phyloP scores from a whole-genome alignment of 1,140 invertebrate species.

The Diploscapter pachys region DNA sequence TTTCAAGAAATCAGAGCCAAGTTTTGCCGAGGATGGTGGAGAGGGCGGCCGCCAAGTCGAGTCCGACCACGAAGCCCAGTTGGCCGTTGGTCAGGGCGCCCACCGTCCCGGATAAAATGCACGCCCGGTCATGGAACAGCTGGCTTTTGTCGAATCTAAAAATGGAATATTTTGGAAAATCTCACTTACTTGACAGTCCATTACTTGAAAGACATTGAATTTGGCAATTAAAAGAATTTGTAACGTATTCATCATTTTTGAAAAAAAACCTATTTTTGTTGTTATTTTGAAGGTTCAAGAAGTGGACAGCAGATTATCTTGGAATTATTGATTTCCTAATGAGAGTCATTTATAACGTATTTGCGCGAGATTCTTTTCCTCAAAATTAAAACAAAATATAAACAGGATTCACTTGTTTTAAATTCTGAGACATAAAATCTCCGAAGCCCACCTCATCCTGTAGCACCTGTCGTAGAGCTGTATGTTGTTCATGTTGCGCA shows the following conservation, averaged over 20 bases:
- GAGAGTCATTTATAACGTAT: neutral
- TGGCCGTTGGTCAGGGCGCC: constrained; percentile 26
- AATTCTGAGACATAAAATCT: constrained; percentile 4
- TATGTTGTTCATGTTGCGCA: constrained; percentile 37
- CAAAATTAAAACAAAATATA: neutral
- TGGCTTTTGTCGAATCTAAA: constrained; percentile 30
- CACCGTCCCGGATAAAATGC: constrained; percentile 31
- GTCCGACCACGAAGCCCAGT: constrained; percentile 33
- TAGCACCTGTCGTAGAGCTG: constrained; percentile 38
- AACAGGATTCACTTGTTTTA: constrained; percentile 1
- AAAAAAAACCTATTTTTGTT: constrained; percentile 2
- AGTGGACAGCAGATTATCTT: neutral
- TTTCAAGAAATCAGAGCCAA: neutral
- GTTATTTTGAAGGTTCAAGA: neutral
- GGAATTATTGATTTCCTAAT: neutral
- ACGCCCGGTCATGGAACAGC: constrained; percentile 28
- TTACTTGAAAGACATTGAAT: neutral
- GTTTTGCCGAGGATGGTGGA: constrained; percentile 18
- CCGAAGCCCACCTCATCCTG: constrained; percentile 19
- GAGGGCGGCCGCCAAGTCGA: constrained; percentile 30
- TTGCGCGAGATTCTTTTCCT: neutral
- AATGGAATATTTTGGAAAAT: neutral
- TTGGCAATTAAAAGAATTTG: neutral
- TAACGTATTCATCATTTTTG: neutral
- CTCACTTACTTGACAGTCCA: neutral